Conservation (phyloP, 1,140 invertebrate species). For the Zaprionus taronus region DNA sequence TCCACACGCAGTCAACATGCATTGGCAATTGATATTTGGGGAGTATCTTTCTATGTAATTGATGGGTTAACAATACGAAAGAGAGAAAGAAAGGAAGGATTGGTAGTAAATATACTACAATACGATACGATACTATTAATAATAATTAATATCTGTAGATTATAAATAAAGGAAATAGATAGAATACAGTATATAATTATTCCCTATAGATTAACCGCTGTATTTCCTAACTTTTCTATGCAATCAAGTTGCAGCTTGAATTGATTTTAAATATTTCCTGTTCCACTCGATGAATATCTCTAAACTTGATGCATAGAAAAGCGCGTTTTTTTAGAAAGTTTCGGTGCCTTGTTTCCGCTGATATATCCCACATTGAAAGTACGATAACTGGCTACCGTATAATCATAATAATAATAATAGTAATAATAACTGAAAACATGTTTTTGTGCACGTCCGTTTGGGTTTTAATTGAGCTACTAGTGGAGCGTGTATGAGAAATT, state of each 20-base stretch:
- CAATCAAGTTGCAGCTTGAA: not conserved
- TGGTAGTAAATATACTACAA: too few species aligned
- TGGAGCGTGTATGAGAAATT: not conserved
- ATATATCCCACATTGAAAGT: slow-evolving; percentile 11
- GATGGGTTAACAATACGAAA: not conserved
- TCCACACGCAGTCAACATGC: slow-evolving; percentile 44
- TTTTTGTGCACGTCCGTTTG: slow-evolving; percentile 49
- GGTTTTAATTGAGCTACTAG: slow-evolving; percentile 46
- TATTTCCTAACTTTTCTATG: not conserved
- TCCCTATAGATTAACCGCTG: not conserved
- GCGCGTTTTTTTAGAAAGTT: slow-evolving; percentile 44
- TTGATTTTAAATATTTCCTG: slow-evolving; percentile 32
- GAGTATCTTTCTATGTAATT: not conserved
- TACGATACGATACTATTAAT: too few species aligned
- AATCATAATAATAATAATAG: slow-evolving; percentile 16
- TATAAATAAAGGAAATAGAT: not conserved
- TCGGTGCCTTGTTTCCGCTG: slow-evolving; percentile 16
- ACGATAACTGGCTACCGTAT: slow-evolving; percentile 11
- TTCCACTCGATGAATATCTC: slow-evolving; percentile 12
- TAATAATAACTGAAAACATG: slow-evolving; percentile 51
- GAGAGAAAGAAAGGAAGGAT: not conserved
- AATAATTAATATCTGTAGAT: too few species aligned
- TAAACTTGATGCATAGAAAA: not conserved
- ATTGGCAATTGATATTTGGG: not conserved
- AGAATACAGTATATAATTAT: not conserved